A percentile compares a stretch with the other conserved stretches of the same genome.
Evolutionary conservation across 1,140 invertebrate genomes (phyloP).

Genomic region (Bombus waltoni): DNA sequence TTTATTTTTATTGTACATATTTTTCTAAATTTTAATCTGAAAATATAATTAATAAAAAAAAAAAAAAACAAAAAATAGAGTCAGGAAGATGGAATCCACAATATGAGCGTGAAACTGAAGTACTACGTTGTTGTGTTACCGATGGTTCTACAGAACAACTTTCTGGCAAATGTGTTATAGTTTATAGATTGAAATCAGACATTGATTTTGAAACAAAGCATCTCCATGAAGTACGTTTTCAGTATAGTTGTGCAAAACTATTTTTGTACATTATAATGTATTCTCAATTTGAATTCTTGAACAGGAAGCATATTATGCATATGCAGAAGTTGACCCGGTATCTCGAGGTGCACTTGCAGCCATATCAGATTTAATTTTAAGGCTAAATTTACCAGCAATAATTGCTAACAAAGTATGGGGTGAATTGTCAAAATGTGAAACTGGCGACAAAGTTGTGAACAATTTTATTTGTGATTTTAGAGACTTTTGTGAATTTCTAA

Average conservation of each 20-base stretch:
- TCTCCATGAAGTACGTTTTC: conserved; percentile 80
- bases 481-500: conserved; percentile 83
- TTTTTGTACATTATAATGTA: not conserved
- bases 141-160: conserved; percentile 81
- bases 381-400: conserved; percentile 81
- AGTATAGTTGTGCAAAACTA: not conserved
- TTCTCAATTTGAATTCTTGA: not conserved
- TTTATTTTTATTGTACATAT: not conserved
- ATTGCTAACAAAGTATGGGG: conserved; percentile 83
- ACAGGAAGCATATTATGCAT: conserved; percentile 79
- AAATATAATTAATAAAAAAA: conserved; percentile 13
- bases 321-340: conserved; percentile 74
- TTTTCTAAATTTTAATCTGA: not conserved
- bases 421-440: conserved; percentile 81
- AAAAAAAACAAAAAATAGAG: conserved; percentile 72
- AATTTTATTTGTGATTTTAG: conserved; percentile 84
- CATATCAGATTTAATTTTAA: conserved; percentile 80
- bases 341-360: conserved; percentile 76
- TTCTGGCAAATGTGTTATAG: conserved; percentile 83
- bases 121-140: conserved; percentile 82
- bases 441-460: conserved; percentile 78
- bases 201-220: conserved; percentile 82
- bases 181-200: conserved; percentile 82
- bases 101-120: conserved; percentile 71
- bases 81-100: conserved; percentile 82